Base-by-base conservation (phyloP, 2,888 invertebrate genomes). In the Lepidocyrtoides sp. region DNA sequence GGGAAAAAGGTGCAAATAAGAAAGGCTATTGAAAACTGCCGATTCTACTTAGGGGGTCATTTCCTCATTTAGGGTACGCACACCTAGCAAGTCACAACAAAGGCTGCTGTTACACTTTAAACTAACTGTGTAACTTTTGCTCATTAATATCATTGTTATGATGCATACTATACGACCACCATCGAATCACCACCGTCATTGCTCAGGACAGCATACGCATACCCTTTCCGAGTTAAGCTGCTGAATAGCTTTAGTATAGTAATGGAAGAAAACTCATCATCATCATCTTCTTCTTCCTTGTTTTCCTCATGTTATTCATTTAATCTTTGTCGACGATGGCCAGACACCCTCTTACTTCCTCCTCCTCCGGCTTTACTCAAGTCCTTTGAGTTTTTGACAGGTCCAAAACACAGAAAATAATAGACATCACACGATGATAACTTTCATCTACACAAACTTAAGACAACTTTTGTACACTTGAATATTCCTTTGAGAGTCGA, bases 351-450 rank as follows among this genome's bases (percentile, higher is more conserved):
- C 77, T 41, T 54, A 36, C 60, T 82, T 63, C 41, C 41, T 51
- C 41, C 77, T 51, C 86, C 77, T 60, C 60, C 36, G 23, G 48
- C 51, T 60, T 51, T 54, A 57, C 51, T 23, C 57, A 79, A 75
- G 66, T 79, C 79, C 69, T 36, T 66, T 48, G 20, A 36, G 51
- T 72, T 82, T 88, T 82, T 89, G 88, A 89, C 88, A 89, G 82
- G 44, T 89, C 48, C 81, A 89, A 89, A 88, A 88, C 88, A 87
- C 51, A 81, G 44, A 69, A 69, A 66, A 66, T 32, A 60, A 29
- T 32, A 66, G 8, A 41, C 69, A 69, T 41, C 69, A 69, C 69
- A 69, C 36, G 14, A 36, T 36, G 41, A 41, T 69, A 41, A 69
- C 69, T 69, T 41, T 41, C 44, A n/a, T n/a, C n/a, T n/a, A n/a